Percentiles rank a stretch among this genome's conserved stretches.
phyloP scores from a whole-genome alignment of 2,888 invertebrate species.

The Patella depressa region DNA sequence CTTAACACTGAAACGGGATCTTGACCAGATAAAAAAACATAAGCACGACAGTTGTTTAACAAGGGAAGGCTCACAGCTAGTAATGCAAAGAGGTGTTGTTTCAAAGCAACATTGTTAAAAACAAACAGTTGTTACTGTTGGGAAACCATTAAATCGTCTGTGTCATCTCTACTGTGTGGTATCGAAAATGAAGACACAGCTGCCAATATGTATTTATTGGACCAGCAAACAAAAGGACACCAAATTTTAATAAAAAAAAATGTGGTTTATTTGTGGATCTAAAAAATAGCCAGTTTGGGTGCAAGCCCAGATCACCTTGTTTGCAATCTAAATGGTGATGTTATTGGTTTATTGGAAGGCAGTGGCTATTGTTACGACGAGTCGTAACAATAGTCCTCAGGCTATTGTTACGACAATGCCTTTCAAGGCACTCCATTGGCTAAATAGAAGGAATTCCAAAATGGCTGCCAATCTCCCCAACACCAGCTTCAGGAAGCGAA shows the following conservation, averaged over 20 bases:
- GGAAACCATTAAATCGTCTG: not conserved
- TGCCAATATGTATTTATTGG: conserved; percentile 1
- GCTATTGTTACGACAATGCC: no score
- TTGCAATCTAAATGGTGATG: conserved; percentile 1
- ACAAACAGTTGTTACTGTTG: not conserved
- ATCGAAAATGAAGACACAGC: conserved; percentile 18
- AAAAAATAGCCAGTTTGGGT: conserved; percentile 16
- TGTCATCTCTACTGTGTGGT: conserved; percentile 16
- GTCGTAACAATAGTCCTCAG: no score
- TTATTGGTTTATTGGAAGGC: no score
- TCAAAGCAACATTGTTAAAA: conserved; percentile 12
- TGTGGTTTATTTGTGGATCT: conserved; percentile 22
- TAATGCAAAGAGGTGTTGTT: conserved; percentile 16
- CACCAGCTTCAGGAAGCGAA: no score
- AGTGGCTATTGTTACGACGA: no score
- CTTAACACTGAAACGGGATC: no score
- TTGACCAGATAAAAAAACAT: no score
- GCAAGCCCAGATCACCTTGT: conserved; percentile 20
- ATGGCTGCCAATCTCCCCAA: no score
- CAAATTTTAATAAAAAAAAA: not conserved
- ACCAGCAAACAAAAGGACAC: not conserved
- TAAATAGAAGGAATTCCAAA: no score
- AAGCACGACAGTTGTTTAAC: no score
- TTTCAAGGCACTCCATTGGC: no score
- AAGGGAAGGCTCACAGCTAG: conserved; percentile 23